Evolutionary conservation across 2,113 vertebrate genomes (phyloP).

Genomic region (Mus musculus): GRCm39 chr13:71546501-71547000

Average conservation of each 20-base stretch:
- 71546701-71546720: fast-evolving
- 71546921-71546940: fast-evolving
- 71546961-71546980: fast-evolving
- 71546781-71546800: fast-evolving
- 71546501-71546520: too few species aligned
- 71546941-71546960: fast-evolving
- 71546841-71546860: too few species aligned
- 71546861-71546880: not conserved
- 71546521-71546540: too few species aligned
- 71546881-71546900: fast-evolving
- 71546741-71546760: not conserved
- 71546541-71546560: too few species aligned
- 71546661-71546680: fast-evolving
- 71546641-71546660: too few species aligned
- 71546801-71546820: fast-evolving
- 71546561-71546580: too few species aligned
- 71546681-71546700: fast-evolving
- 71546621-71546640: too few species aligned
- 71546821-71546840: fast-evolving
- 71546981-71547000: fast-evolving
- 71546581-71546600: too few species aligned
- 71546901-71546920: fast-evolving
- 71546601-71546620: too few species aligned
- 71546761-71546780: fast-evolving
- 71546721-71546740: too few species aligned